A percentile compares a stretch with the other conserved stretches of the same genome.
Conservation (phyloP, 1,140 invertebrate species). For the Myzus persicae region DNA sequence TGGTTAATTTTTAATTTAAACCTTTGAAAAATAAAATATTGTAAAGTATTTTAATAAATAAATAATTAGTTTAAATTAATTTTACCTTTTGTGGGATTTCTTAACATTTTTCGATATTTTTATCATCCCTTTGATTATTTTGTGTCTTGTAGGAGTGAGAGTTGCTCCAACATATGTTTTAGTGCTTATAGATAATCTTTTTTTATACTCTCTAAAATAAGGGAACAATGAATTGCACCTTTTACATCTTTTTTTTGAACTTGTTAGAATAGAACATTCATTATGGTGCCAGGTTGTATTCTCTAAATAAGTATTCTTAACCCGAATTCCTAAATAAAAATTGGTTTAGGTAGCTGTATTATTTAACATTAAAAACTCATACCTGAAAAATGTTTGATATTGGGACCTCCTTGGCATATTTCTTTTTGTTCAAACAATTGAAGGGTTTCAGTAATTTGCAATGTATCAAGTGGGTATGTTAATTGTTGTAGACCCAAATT, state of each 20-base stretch:
- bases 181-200: neutral
- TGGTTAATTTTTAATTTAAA: no score
- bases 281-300: constrained; percentile 2
- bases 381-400: neutral
- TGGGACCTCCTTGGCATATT: neutral
- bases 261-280: constrained; percentile 7
- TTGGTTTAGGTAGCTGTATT: neutral
- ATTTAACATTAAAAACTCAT: neutral
- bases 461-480: constrained; percentile 12
- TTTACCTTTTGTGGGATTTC: neutral
- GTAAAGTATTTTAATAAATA: no score
- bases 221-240: neutral
- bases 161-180: neutral
- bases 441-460: constrained; percentile 23
- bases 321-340: neutral
- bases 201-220: constrained; percentile 5
- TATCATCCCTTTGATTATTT: neutral
- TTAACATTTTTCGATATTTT: neutral
- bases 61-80: no score
- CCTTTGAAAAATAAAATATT: no score
- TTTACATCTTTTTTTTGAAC: neutral
- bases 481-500: constrained; percentile 23
- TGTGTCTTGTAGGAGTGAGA: no score
- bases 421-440: constrained; percentile 2
- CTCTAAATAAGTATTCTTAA: neutral